Evolutionary conservation across 2,113 vertebrate species (phyloP).

Genomic region (Oncorhynchus keta): DNA sequence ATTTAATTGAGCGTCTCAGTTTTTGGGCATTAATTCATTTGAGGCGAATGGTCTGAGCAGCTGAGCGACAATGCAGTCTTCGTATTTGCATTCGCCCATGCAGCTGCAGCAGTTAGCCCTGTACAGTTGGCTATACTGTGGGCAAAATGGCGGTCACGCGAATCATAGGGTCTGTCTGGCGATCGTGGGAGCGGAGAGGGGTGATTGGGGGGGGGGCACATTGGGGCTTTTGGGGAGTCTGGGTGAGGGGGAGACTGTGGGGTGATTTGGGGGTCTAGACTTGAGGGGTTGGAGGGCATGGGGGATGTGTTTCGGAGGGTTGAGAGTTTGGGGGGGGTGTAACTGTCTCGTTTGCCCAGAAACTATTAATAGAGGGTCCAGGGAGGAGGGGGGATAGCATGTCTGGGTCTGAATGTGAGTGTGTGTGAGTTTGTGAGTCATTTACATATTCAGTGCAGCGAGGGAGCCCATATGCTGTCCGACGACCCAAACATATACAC

Average conservation of each 20-base stretch:
- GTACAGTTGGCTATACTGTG: conserved; percentile 64
- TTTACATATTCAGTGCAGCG: conserved; percentile 67
- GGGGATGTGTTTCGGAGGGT: conserved; percentile 30
- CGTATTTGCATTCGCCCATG: conserved; percentile 64
- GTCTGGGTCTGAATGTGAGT: conserved; percentile 58
- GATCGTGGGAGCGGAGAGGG: conserved; percentile 46
- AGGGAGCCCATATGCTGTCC: conserved; percentile 63
- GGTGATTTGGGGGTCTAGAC: conserved; percentile 62
- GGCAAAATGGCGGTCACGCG: conserved; percentile 72
- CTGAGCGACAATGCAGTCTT: conserved; percentile 46
- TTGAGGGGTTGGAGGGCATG: conserved; percentile 32
- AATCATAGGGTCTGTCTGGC: conserved; percentile 61
- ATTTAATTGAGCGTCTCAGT: conserved; percentile 31
- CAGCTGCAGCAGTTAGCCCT: conserved; percentile 48
- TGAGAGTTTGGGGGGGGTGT: conserved; percentile 15
- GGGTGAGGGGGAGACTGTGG: conserved; percentile 21
- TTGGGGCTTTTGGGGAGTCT: conserved; percentile 39
- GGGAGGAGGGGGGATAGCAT: conserved; percentile 35
- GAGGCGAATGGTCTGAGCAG: conserved; percentile 28
- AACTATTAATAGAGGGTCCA: conserved; percentile 58
- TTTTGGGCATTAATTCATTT: conserved; percentile 48
- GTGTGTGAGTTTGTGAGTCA: conserved; percentile 14
- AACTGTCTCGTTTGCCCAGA: no score
- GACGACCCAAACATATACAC: conserved; percentile 38
- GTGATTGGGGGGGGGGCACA: neutral